A percentile compares a stretch with the other conserved stretches of the same genome.
Evolutionary conservation across 2,888 invertebrate species (phyloP).

Genomic region (Steinernema hermaphroditum): DNA sequence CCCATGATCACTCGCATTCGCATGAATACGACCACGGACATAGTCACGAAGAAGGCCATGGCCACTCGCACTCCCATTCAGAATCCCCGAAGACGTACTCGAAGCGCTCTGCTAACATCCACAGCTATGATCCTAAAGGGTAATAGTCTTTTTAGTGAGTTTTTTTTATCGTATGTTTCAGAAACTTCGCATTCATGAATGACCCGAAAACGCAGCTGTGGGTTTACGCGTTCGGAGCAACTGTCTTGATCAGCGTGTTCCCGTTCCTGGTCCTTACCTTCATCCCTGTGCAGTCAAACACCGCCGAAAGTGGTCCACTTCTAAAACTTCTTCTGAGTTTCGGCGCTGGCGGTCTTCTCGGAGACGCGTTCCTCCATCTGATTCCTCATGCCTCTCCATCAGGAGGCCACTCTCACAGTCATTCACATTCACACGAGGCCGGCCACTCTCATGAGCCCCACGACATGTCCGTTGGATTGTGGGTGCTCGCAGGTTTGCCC

Average conservation of each 20-base stretch:
- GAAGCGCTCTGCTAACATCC: conserved; percentile 21
- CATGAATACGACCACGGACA: conserved; percentile 38
- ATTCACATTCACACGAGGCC: conserved; percentile 53
- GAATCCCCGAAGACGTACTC: conserved; percentile 20
- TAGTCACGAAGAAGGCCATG: conserved; percentile 33
- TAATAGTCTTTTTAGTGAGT: conserved; percentile 6
- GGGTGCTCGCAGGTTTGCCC: conserved; percentile 85
- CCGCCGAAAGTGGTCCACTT: conserved; percentile 56
- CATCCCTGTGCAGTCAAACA: conserved; percentile 77
- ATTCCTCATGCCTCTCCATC: conserved; percentile 87
- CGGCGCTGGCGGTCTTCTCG: conserved; percentile 88
- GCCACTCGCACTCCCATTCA: conserved; percentile 33
- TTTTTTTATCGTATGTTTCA: conserved; percentile 50
- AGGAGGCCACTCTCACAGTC: conserved; percentile 71
- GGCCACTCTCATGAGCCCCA: conserved; percentile 69
- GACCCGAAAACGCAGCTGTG: conserved; percentile 61
- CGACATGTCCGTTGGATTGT: conserved; percentile 88
- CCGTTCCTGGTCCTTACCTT: conserved; percentile 90
- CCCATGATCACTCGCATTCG: conserved; percentile 35
- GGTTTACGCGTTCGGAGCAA: conserved; percentile 72
- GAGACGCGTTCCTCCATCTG: conserved; percentile 96
- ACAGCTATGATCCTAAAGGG: conserved; percentile 40
- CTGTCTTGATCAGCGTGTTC: conserved; percentile 88
- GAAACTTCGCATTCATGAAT: conserved; percentile 56
- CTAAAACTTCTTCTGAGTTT: conserved; percentile 76